These are phyloP conservation scores for Carlito syrichta DNA, from an alignment of 2,113 vertebrate genomes.

Conservation along the genomic window DNA sequence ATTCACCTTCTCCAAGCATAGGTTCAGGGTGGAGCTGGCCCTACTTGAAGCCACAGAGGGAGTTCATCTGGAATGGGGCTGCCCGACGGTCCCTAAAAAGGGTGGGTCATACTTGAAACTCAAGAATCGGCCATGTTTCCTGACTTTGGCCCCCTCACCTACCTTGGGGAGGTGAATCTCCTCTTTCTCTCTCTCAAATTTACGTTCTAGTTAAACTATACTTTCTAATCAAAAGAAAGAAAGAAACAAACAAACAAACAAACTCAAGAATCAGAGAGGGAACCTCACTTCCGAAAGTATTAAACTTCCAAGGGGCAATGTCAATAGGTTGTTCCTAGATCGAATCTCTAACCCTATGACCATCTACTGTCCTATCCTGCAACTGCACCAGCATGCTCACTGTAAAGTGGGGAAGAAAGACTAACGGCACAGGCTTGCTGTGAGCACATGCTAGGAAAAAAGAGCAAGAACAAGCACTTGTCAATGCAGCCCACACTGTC, in stretches of 20 bases:
- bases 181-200: no score
- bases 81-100: neutral
- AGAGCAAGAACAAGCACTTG: neutral
- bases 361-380: neutral
- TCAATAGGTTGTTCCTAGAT: neutral
- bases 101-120: neutral
- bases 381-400: no score
- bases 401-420: neutral
- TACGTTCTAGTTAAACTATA: no score
- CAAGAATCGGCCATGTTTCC: no score
- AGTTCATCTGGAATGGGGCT: neutral
- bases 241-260: no score
- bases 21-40: neutral
- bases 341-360: neutral
- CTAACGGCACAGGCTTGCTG: neutral
- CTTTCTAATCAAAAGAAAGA: no score
- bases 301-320: neutral
- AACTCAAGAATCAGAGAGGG: neutral
- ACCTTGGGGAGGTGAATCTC: no score
- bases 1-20: neutral
- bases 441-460: neutral
- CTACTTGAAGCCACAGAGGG: neutral
- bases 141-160: no score
- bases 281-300: neutral
- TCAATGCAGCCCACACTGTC: neutral